Base-by-base conservation (phyloP, 2,113 vertebrate species). In the Mormoops blainvillei region DNA sequence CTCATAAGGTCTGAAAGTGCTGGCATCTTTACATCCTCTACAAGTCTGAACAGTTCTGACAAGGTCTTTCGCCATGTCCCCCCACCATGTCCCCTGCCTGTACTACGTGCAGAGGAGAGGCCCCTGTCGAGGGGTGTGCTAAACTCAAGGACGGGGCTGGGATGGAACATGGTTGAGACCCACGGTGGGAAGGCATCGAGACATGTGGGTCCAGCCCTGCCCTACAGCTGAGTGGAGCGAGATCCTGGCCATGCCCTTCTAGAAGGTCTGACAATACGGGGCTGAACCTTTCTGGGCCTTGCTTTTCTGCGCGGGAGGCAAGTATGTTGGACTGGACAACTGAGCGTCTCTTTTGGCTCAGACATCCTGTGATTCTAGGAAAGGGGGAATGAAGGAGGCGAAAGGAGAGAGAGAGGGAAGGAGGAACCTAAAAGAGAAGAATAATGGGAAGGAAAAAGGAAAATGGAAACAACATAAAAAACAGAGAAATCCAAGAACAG, bases 131-230 rank as follows among this genome's bases (percentile, higher is more conserved):
- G 15, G 16, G 80, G 7, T 2, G 7, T 2, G 1, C 13, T 61
- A 14, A 38, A 12, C 7, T 19, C 7, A 6, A 33, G 33, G 22
- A 38, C 0, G 0, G 38, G 12, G 19, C 18, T 84, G 31, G 81
- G 18, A n/a, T 3, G n/a, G 24, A 67, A 50, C 50, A 10, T 6
- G 22, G 31, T 3, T 71, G 84, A 45, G 5, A 52, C 5, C 9
- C 16, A 38, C 4, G 0, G n/a, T 1, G 18, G 7, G 28, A 74
- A 61, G 26, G 38, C 43, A 13, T 31, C 43, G 31, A n/a, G 45
- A 22, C 33, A 7, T 13, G 1, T 1, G 45, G 38, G 10, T 41
- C 3, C 2, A 38, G 36, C 13, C 15, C 0, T 61, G 12, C 5
- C 43, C 7, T 28, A 26, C 18, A 77, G 7, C 0, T 38, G 33